Evolutionary conservation across 2,888 invertebrate species (phyloP).

Genomic region (Rhogogaster chlorosoma): DNA sequence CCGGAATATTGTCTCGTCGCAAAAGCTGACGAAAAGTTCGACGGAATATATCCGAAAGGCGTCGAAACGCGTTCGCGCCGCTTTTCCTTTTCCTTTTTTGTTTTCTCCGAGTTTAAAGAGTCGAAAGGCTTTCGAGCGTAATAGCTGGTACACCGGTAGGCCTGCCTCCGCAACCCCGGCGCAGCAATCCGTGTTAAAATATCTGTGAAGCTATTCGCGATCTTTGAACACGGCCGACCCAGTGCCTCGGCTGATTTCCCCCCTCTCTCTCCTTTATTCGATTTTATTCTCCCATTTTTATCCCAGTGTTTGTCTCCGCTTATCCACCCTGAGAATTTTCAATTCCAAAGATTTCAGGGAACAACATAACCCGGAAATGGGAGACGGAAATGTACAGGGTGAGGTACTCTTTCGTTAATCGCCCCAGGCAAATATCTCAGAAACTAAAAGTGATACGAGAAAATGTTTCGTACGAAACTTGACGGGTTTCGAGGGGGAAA

Average conservation of each 20-base stretch:
- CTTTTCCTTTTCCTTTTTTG: neutral
- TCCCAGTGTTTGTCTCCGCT: neutral
- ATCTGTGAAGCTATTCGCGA: slow-evolving; percentile 3
- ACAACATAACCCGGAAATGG: neutral
- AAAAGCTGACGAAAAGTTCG: too few species aligned
- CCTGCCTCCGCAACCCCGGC: neutral
- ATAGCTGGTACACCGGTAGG: neutral
- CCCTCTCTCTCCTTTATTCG: neutral
- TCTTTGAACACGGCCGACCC: neutral
- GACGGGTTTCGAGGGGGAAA: too few species aligned
- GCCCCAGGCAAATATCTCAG: too few species aligned
- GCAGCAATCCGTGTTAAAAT: slow-evolving; percentile 36
- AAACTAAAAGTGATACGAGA: too few species aligned
- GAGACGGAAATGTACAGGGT: too few species aligned
- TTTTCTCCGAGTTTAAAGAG: slow-evolving; percentile 7
- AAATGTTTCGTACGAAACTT: too few species aligned
- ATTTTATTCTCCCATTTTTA: neutral
- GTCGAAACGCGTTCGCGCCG: neutral
- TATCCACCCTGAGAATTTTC: neutral
- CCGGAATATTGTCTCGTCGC: too few species aligned
- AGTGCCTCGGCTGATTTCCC: neutral
- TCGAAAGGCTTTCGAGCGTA: neutral
- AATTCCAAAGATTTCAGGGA: neutral
- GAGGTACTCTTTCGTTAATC: too few species aligned
- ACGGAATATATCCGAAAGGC: neutral